phyloP scores from a whole-genome alignment of 2,888 invertebrate genomes.

The Thereva unica region DNA sequence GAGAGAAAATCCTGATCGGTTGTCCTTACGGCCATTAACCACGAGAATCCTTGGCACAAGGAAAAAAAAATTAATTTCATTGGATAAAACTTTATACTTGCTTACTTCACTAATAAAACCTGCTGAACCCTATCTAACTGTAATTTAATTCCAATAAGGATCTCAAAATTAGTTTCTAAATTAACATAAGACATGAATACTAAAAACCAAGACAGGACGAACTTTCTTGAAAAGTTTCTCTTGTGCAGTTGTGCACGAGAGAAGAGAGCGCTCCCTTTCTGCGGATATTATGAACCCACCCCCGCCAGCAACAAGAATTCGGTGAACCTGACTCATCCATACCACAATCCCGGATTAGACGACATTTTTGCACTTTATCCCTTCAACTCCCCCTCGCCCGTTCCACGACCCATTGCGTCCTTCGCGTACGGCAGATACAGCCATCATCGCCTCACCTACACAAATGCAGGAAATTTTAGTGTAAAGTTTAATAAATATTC shows the following conservation, averaged over 20 bases:
- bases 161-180: constrained; percentile 44
- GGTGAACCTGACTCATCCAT: too few species aligned
- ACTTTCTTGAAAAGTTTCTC: constrained; percentile 23
- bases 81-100: too few species aligned
- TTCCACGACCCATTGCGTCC: not conserved
- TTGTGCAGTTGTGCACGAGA: constrained; percentile 6
- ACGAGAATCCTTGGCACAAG: too few species aligned
- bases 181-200: constrained; percentile 45
- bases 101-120: too few species aligned
- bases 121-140: constrained; percentile 44
- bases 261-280: not conserved
- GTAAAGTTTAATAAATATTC: constrained; percentile 21
- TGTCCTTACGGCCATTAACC: too few species aligned
- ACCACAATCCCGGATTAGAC: too few species aligned
- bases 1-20: too few species aligned
- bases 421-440: not conserved
- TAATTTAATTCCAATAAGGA: constrained; percentile 46
- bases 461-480: constrained; percentile 16
- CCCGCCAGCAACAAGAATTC: too few species aligned
- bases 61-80: too few species aligned
- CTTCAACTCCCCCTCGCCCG: too few species aligned
- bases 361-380: too few species aligned
- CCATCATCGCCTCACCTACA: constrained; percentile 15
- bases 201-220: constrained; percentile 6
- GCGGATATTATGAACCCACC: not conserved